Evolutionary conservation across 2,113 vertebrate species (phyloP).

Genomic region (Brevimyrus niger): DNA sequence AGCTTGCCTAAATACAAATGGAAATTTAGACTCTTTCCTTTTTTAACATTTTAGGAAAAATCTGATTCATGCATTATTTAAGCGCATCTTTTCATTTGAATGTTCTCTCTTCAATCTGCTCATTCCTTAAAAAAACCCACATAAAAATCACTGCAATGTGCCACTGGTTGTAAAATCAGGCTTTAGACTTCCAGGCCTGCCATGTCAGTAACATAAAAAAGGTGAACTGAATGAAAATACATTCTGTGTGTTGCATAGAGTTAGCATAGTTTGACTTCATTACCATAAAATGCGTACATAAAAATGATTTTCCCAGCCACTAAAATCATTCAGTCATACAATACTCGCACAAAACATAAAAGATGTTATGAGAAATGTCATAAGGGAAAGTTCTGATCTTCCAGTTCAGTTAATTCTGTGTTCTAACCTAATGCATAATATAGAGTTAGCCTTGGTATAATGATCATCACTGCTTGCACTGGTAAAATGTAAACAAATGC

Average conservation of each 20-base stretch:
- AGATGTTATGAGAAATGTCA: not conserved
- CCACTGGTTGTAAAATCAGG: not conserved
- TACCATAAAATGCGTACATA: not conserved
- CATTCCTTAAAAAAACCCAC: not conserved
- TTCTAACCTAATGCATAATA: not conserved
- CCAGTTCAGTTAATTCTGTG: not conserved
- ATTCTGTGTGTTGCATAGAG: not conserved
- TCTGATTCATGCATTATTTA: constrained; percentile 4
- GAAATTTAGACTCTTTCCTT: constrained; percentile 9
- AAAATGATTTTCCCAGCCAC: not conserved
- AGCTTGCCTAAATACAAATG: not conserved
- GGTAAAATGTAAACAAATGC: not conserved
- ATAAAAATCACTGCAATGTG: not conserved
- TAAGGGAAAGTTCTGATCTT: not conserved
- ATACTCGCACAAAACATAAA: not conserved
- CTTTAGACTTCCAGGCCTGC: not conserved
- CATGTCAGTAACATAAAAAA: not conserved
- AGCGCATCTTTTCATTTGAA: constrained; percentile 14
- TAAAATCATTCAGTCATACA: not conserved
- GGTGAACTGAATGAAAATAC: not conserved
- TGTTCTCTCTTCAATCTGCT: constrained; percentile 11
- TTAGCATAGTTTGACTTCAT: not conserved
- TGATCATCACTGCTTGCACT: not conserved
- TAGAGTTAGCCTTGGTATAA: not conserved
- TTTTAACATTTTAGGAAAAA: not conserved